Evolutionary conservation across 2,113 vertebrate genomes (phyloP), one percentile per base, ranked within the genome.

Genomic region (Istiophorus platypterus): DNA sequence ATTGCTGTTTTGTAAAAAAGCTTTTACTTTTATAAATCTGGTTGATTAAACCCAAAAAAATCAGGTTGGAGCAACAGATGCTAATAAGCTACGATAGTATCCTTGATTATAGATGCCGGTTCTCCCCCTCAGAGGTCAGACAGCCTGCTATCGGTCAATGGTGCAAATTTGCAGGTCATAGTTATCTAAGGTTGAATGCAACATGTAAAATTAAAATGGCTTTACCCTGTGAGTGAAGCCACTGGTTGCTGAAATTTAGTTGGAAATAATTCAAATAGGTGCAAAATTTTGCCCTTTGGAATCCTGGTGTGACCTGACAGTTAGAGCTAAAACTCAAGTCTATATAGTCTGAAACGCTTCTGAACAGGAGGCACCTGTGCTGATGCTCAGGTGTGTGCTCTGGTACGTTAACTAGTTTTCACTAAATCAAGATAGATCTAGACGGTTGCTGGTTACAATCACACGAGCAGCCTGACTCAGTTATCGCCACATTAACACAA

Each of bases 401-500:
- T 61, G 14, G 47, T 31, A 63, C 41, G 67, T 73, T 14, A 14
- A 72, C 22, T 20, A 24, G 27, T 34, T 72, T 39, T 82, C 56
- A 59, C 45, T 47, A 20, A 51, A 20, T 62, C 12, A 14, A 24
- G 51, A 45, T 7, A 18, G 8, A 54, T 62, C 39, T 52, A 17
- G 54, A 66, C 29, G 49, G 49, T 27, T 13, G 37, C 47, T 54
- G 54, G 63, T 78, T 74, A 59, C 56, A 54, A 37, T 59, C 61
- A 56, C 3, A 0, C 29, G 18, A 24, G 27, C 42, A 79, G 34
- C 54, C 12, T 49, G 42, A 22, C 66, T 63, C 59, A 73, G 37
- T 51, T 66, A 11, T 41, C 59, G 66, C 66, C 66, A 29, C n/a
- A 73, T 47, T 26, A 75, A 75, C 37, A 57, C 52, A 5, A 34